Evolutionary conservation across 1,140 invertebrate genomes (phyloP), one percentile per base, ranked within the genome.

Genomic region (Sesamia nonagrioides): DNA sequence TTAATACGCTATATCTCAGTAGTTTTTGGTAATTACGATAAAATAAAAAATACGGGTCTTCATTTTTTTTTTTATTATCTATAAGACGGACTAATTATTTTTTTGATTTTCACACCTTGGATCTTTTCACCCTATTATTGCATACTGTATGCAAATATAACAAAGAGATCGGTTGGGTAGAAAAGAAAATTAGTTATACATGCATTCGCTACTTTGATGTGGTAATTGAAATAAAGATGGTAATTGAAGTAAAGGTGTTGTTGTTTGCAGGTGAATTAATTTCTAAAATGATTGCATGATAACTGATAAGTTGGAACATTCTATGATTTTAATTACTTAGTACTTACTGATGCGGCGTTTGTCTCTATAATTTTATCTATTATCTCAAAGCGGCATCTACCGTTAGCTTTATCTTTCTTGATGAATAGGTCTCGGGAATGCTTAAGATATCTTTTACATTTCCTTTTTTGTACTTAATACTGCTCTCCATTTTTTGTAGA

Each of bases 101-200:
- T n/a, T n/a, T n/a, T n/a, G n/a, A n/a, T n/a, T n/a, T n/a, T n/a
- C n/a, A n/a, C n/a, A n/a, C n/a, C n/a, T n/a, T n/a, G n/a, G n/a
- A n/a, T n/a, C n/a, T n/a, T n/a, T n/a, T n/a, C n/a, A n/a, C n/a
- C n/a, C n/a, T n/a, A 66, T 66, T 21, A 42, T 18, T 42, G 61
- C 61, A 21, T 35, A 66, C 61, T 66, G 37, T 48, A 69, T 69
- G 42, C 66, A 69, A 69, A 69, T 69, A 18, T 6, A 11, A 15
- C 66, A 69, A 80, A 74, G 61, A 76, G 21, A 48, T 11, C 3
- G 37, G 37, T 40, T 40, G 5, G 2, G 72, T 63, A 76, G 21
- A 50, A 69, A 69, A 80, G 79, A 27, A 79, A 80, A 80, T 76
- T 77, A 61, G 60, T 78, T 82, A 77, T 87, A 77, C 81, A 84